Evolutionary conservation across 2,113 vertebrate species (phyloP).

Genomic region (Periophthalmodon schlosseri): DNA sequence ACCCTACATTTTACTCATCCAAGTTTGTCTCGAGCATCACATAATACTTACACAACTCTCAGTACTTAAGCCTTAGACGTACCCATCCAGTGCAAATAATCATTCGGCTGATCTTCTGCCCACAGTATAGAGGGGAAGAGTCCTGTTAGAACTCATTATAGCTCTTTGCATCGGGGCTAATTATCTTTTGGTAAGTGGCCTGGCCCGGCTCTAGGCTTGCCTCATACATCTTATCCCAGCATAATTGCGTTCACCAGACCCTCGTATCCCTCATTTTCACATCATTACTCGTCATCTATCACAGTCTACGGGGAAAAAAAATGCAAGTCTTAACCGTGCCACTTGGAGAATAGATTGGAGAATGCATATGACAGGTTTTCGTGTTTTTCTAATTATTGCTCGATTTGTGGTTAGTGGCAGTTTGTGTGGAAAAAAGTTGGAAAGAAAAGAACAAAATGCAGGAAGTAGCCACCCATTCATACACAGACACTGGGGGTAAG

Average conservation of each 20-base stretch:
- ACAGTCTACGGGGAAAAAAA: conserved; percentile 25
- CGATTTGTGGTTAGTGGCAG: no score
- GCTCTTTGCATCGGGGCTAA: conserved; percentile 53
- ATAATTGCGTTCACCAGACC: conserved; percentile 54
- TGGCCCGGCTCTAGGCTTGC: conserved; percentile 45
- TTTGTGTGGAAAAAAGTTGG: no score
- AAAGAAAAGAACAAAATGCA: no score
- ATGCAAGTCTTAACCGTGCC: conserved; percentile 42
- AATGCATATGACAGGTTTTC: conserved; percentile 4
- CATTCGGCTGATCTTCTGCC: conserved; percentile 30
- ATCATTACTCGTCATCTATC: conserved; percentile 56
- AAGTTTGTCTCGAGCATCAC: neutral
- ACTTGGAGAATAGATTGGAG: conserved; percentile 46
- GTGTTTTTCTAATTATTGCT: no score
- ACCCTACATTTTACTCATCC: no score
- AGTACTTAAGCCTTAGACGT: conserved; percentile 12
- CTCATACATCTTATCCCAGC: conserved; percentile 57
- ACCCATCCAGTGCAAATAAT: conserved; percentile 18
- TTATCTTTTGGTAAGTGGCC: conserved; percentile 58
- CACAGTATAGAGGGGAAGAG: conserved; percentile 24
- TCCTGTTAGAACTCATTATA: conserved; percentile 57
- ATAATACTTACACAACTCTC: neutral
- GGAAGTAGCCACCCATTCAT: no score
- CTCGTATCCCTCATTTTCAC: conserved; percentile 58
- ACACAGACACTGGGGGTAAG: no score